phyloP scores from a whole-genome alignment of 64 coral and sea anemone species.

The Montipora foliosa region DNA sequence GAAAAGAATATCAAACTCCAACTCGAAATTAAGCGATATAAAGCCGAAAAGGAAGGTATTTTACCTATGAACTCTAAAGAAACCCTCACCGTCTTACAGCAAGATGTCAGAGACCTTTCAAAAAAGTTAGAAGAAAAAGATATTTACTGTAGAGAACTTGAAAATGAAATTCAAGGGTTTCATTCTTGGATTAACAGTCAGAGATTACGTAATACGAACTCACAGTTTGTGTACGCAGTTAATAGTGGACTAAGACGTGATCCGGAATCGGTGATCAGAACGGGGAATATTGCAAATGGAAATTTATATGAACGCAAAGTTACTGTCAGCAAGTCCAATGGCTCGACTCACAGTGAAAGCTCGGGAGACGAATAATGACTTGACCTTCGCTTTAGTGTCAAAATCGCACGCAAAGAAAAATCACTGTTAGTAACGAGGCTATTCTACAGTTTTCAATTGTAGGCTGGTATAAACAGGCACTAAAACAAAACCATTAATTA shows the following conservation, averaged over 20 bases:
- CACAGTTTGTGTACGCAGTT: slow-evolving; percentile 7
- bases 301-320: slow-evolving; percentile 15
- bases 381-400: not conserved
- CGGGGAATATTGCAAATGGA: slow-evolving; percentile 80
- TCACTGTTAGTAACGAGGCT: too few relatives aligned
- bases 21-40: slow-evolving; percentile 69
- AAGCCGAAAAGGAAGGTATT: slow-evolving; percentile 68
- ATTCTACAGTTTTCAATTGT: not conserved
- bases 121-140: slow-evolving; percentile 88
- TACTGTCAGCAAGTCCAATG: slow-evolving; percentile 50
- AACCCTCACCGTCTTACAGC: slow-evolving; percentile 85
- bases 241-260: slow-evolving; percentile 66
- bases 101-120: slow-evolving; percentile 88
- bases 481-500: not conserved
- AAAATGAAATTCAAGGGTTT: slow-evolving; percentile 78
- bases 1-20: slow-evolving; percentile 75
- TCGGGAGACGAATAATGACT: slow-evolving; percentile 82
- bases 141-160: slow-evolving; percentile 73
- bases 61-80: slow-evolving; percentile 79
- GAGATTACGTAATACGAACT: slow-evolving; percentile 56
- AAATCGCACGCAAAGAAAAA: not conserved
- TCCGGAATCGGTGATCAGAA: slow-evolving; percentile 68
- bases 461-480: not conserved
- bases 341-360: slow-evolving; percentile 58
- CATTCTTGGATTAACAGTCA: slow-evolving; percentile 84